A percentile compares a stretch with the other conserved stretches of the same genome.
phyloP scores from a whole-genome alignment of 2,888 invertebrate genomes.

The Dyspetes luteomarginatus region DNA sequence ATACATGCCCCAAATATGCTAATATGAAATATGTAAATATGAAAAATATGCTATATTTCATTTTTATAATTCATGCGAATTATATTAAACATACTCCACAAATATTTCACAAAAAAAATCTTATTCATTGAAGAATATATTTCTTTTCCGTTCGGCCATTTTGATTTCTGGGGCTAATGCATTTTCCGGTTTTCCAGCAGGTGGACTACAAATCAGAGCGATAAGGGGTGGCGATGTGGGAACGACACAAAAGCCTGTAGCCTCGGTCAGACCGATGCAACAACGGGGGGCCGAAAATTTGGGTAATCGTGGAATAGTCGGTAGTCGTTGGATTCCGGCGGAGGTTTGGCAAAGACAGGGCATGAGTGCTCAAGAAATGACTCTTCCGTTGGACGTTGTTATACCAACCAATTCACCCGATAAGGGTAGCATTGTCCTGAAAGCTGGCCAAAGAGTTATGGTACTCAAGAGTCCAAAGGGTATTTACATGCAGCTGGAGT shows the following conservation, averaged over 20 bases:
- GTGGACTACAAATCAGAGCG: slow-evolving; percentile 85
- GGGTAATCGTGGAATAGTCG: slow-evolving; percentile 84
- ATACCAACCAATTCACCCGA: slow-evolving; percentile 96
- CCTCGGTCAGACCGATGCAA: slow-evolving; percentile 93
- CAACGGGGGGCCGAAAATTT: slow-evolving; percentile 80
- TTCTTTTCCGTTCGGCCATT: too few relatives aligned
- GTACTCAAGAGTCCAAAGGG: slow-evolving; percentile 97
- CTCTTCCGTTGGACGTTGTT: slow-evolving; percentile 95
- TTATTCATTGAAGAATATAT: too few relatives aligned
- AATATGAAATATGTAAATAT: too few relatives aligned
- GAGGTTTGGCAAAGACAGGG: slow-evolving; percentile 97
- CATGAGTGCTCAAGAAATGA: slow-evolving; percentile 98
- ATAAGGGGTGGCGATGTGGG: slow-evolving; percentile 86
- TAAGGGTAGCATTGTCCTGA: slow-evolving; percentile 94
- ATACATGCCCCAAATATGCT: too few relatives aligned
- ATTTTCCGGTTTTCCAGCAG: slow-evolving; percentile 70
- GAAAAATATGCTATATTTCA: too few relatives aligned
- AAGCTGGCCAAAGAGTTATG: slow-evolving; percentile 97
- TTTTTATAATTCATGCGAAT: too few relatives aligned
- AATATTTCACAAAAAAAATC: too few relatives aligned
- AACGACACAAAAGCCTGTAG: slow-evolving; percentile 88
- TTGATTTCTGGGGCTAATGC: too few relatives aligned
- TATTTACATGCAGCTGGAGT: slow-evolving; percentile 97
- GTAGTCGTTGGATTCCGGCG: slow-evolving; percentile 91
- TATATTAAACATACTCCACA: too few relatives aligned